Evolutionary conservation across 2,113 vertebrate species (phyloP).

Genomic region (Glareola pratincola): DNA sequence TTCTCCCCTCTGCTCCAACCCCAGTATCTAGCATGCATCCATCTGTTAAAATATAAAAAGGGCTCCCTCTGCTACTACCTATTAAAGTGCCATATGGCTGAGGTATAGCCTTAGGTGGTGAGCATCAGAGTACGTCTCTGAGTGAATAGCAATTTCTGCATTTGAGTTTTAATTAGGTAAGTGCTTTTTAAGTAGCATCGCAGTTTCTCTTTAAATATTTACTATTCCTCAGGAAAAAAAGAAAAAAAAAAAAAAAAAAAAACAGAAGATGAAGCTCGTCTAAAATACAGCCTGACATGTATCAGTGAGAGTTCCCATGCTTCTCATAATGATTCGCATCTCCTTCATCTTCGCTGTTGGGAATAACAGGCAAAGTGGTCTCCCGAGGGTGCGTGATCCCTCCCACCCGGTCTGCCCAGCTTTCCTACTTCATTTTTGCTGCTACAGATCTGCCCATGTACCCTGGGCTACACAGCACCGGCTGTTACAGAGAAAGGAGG

Average conservation of each 20-base stretch:
- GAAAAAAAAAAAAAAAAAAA: not conserved
- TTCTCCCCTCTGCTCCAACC: not conserved
- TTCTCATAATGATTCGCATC: not conserved
- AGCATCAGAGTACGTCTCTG: not conserved
- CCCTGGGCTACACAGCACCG: not conserved
- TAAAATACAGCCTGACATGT: not conserved
- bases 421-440: not conserved
- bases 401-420: not conserved
- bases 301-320: not conserved
- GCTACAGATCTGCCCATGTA: not conserved
- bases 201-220: conserved; percentile 10
- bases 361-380: not conserved
- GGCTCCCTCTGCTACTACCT: conserved; percentile 8
- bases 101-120: conserved; percentile 43
- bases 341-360: not conserved
- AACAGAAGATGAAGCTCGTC: not conserved
- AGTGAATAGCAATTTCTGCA: not conserved
- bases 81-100: conserved; percentile 56
- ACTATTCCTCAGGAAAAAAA: not conserved
- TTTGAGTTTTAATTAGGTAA: conserved; percentile 53
- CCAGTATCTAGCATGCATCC: not conserved
- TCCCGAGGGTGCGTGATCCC: not conserved
- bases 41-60: conserved; percentile 50
- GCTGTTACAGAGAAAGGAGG: not conserved
- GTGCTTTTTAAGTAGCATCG: conserved; percentile 26